phyloP scores from a whole-genome alignment of 2,797 vertebrate genomes.

The Myotis pilosus region DNA sequence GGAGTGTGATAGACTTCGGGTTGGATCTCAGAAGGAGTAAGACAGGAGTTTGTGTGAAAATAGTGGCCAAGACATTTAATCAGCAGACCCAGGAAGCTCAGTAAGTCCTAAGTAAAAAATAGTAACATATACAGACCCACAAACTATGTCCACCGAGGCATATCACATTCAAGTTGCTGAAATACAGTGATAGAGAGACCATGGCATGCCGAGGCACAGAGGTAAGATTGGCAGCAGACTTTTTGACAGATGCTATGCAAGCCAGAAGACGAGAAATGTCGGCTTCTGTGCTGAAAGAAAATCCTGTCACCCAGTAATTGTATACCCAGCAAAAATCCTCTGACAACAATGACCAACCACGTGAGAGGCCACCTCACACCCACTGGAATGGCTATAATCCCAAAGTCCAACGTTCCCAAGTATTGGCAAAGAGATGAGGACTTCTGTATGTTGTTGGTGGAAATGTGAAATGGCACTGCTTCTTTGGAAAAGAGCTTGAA shows the following conservation, averaged over 20 bases:
- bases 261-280: rapidly evolving
- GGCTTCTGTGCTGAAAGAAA: rapidly evolving
- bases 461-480: rapidly evolving
- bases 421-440: rapidly evolving
- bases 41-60: neutral
- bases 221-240: rapidly evolving
- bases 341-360: rapidly evolving
- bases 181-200: rapidly evolving
- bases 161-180: rapidly evolving
- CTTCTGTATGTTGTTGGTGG: rapidly evolving
- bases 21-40: neutral
- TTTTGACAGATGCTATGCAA: rapidly evolving
- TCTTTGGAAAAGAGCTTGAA: neutral
- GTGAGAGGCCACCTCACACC: rapidly evolving
- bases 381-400: rapidly evolving
- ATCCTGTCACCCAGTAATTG: rapidly evolving
- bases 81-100: neutral
- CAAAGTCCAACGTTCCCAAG: rapidly evolving
- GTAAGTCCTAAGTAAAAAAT: too few relatives aligned
- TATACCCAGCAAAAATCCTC: neutral
- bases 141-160: rapidly evolving
- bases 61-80: too few relatives aligned
- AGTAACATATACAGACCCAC: rapidly evolving
- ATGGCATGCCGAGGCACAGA: rapidly evolving
- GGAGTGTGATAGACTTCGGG: rapidly evolving